phyloP scores from a whole-genome alignment of 2,888 invertebrate genomes.

The Hirtodrosophila confusa region DNA sequence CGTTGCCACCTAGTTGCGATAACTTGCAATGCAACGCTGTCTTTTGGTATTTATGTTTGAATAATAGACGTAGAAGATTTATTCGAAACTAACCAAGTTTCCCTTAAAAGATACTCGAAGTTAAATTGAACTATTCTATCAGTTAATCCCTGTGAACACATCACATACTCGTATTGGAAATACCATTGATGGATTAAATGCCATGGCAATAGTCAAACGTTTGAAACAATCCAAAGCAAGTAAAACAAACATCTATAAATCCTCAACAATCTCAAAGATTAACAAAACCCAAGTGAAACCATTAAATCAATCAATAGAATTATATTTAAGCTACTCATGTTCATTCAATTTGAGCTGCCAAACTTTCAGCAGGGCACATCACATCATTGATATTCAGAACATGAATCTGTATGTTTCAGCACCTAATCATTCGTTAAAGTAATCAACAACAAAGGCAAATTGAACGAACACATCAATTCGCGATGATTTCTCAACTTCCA shows the following conservation, averaged over 20 bases:
- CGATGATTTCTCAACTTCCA: conserved; percentile 58
- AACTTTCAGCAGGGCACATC: conserved; percentile 17
- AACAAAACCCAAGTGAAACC: conserved; percentile 29
- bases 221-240: too few species aligned
- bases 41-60: too few species aligned
- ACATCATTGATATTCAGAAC: conserved; percentile 56
- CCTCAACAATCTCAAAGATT: conserved; percentile 40
- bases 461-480: conserved; percentile 59
- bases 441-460: conserved; percentile 67
- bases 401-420: conserved; percentile 52
- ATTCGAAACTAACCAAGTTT: too few species aligned
- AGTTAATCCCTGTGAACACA: too few species aligned
- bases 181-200: too few species aligned
- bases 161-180: too few species aligned
- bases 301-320: conserved; percentile 62
- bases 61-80: too few species aligned
- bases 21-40: too few species aligned
- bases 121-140: too few species aligned
- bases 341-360: conserved; percentile 50
- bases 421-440: conserved; percentile 62
- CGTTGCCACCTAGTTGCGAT: too few species aligned
- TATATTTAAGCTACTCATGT: conserved; percentile 47
- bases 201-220: too few species aligned
- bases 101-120: too few species aligned
- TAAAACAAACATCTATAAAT: not conserved